Base-by-base conservation (phyloP, 2,888 invertebrate species). In the Schrankia costaestrigalis region DNA sequence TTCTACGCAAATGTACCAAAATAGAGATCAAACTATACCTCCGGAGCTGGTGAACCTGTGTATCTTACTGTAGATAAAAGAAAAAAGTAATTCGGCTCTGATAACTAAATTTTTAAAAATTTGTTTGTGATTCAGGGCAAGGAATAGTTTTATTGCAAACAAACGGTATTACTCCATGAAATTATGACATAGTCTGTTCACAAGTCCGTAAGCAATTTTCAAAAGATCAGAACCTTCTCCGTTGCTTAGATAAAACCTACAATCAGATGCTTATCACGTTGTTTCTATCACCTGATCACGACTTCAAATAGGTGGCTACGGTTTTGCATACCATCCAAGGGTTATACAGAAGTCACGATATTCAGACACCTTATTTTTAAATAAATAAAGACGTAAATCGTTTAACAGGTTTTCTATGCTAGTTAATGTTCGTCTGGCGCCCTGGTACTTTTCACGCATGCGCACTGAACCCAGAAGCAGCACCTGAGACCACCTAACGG, bases 401-500 rank as follows among this genome's bases (percentile, higher is more conserved):
- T 14, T 9, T 35, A 39, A 27, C 40, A 18, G 14, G 11, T 27
- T 35, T 11, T 35, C 34, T 27, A 32, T 28, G 54, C 56, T 37
- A 22, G 48, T 38, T 32, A 44, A 43, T 27, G 33, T 35, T 31
- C 41, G 39, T 43, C 39, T 36, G 42, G 28, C 37, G 44, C 61
- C 46, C 40, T 50, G 55, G 39, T 51, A 53, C 26, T 18, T 15
- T 31, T 18, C 51, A 57, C 77, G 78, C 78, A 68, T 72, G 78
- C 75, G 74, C 53, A 49, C 44, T 76, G 78, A 74, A 77, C 74
- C 56, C 65, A 53, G 65, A 56, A 61, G 47, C 54, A 53, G 54
- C 71, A 71, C 71, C 57, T 56, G 56, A 55, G 70, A 63, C 64
- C 61, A 63, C 11, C 4, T 8, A 1, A 54, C 64, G 65, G 67